Evolutionary conservation across 2,797 vertebrate genomes (phyloP), one percentile per base, ranked within the genome.

Genomic region (Bucorvus abyssinicus): DNA sequence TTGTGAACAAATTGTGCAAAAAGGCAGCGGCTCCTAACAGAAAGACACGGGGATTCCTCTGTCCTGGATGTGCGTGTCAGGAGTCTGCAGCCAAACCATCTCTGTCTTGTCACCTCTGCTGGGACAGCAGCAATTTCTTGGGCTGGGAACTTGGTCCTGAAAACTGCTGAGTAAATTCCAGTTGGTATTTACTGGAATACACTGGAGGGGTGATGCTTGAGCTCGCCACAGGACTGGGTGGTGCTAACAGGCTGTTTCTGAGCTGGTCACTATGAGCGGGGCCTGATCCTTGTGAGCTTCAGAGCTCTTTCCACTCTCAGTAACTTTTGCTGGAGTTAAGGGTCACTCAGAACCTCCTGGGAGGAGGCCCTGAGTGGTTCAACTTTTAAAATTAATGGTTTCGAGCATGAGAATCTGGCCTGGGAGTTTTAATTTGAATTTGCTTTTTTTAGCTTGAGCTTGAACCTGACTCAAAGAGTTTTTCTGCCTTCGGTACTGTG

Each of bases 391-490:
- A 70, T 71, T 36, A 63, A 71, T 75, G 53, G 20, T 5, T 96
- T 78, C 86, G 57, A 57, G 67, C 71, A 42, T 73, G 85, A 81
- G 52, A 93, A 91, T 77, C 68, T 50, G 53, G 36, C 56, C 56
- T 87, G 68, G 34, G 84, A 77, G 61, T 63, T 89, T 87, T 61
- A 89, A 80, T 83, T 87, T 92, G 57, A 67, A 67, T 81, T 92
- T 80, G 7, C 52, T 90, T 40, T 34, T 63, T 93, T 95, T 91
- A 80, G n/a, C 64, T 87, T 68, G 67, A 78, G 36, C 21, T 91
- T 93, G 90, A 91, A 89, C 74, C 30, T 6, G 29, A 67, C 40
- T 90, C 61, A 65, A 44, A 13, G 40, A 14, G 27, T 19, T 78
- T 87, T 83, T 87, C 61, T 82, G 68, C 61, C n/a, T 55, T 77